Evolutionary conservation across 2,113 vertebrate species (phyloP).

Genomic region (Galbula dea): DNA sequence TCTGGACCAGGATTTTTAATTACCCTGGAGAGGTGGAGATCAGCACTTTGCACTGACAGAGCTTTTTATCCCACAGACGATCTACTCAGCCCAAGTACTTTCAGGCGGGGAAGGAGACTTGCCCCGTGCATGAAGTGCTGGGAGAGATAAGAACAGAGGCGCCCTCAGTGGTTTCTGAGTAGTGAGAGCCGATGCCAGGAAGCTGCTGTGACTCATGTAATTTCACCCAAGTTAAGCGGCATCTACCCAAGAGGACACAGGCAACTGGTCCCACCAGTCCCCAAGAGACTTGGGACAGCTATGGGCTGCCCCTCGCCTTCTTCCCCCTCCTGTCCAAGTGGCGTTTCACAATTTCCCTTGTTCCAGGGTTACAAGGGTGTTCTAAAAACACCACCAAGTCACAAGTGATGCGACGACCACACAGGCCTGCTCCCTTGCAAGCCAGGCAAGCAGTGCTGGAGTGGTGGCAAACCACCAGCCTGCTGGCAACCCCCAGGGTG

Average conservation of each 20-base stretch:
- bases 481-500: background rate
- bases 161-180: background rate
- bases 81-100: background rate
- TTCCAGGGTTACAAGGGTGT: background rate
- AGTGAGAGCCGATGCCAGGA: background rate
- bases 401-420: background rate
- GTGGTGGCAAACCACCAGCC: fast-evolving
- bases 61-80: background rate
- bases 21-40: background rate
- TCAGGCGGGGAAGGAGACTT: background rate
- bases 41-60: background rate
- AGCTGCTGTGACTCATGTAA: constrained; percentile 14
- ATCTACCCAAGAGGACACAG: background rate
- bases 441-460: background rate
- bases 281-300: fast-evolving
- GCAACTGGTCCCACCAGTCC: constrained; percentile 11
- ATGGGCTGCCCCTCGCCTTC: background rate
- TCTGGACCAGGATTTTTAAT: constrained; percentile 32
- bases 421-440: background rate
- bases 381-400: background rate
- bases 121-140: background rate
- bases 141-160: constrained; percentile 9
- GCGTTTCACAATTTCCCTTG: background rate
- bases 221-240: background rate
- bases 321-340: background rate